Percentiles rank a stretch among this genome's conserved stretches.
Conservation (phyloP, 2,888 invertebrate genomes). For the Cremastinae sp. region DNA sequence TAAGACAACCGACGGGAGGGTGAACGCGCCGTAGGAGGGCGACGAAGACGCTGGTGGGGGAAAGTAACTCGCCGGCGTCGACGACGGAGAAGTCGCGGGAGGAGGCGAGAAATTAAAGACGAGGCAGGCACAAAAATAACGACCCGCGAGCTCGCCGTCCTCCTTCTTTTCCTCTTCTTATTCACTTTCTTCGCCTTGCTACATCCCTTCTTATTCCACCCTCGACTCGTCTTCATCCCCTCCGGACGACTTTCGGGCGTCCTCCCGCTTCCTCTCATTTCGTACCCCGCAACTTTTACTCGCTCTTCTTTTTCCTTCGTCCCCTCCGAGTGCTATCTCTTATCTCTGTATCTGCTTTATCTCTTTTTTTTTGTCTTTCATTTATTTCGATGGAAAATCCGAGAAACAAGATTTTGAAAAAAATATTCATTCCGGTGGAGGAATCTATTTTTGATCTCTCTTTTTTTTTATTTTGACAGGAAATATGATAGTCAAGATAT, state of each 20-base stretch:
- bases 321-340: no score
- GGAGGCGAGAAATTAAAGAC: slow-evolving; percentile 79
- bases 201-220: slow-evolving; percentile 47
- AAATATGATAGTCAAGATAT: no score
- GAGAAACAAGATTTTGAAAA: no score
- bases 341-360: no score
- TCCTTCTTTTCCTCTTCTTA: slow-evolving; percentile 43
- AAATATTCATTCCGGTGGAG: no score
- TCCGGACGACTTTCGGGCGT: slow-evolving; percentile 56
- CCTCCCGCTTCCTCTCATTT: slow-evolving; percentile 49
- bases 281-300: slow-evolving; percentile 32
- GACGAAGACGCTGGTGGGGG: slow-evolving; percentile 53
- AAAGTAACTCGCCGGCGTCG: slow-evolving; percentile 61
- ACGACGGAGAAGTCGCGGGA: slow-evolving; percentile 54
- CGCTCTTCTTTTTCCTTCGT: slow-evolving; percentile 31
- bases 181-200: slow-evolving; percentile 34
- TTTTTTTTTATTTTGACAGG: no score
- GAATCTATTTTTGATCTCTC: slow-evolving; percentile 38
- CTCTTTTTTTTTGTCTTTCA: slow-evolving; percentile 10
- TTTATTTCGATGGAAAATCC: no score
- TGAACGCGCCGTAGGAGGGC: slow-evolving; percentile 5
- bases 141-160: slow-evolving; percentile 71
- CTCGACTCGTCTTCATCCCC: slow-evolving; percentile 46
- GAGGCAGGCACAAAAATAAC: slow-evolving; percentile 80
- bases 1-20: slow-evolving; percentile 75